A percentile compares a stretch with the other conserved stretches of the same genome.
phyloP scores from a whole-genome alignment of 2,797 vertebrate genomes.

The Glossophaga mutica region DNA sequence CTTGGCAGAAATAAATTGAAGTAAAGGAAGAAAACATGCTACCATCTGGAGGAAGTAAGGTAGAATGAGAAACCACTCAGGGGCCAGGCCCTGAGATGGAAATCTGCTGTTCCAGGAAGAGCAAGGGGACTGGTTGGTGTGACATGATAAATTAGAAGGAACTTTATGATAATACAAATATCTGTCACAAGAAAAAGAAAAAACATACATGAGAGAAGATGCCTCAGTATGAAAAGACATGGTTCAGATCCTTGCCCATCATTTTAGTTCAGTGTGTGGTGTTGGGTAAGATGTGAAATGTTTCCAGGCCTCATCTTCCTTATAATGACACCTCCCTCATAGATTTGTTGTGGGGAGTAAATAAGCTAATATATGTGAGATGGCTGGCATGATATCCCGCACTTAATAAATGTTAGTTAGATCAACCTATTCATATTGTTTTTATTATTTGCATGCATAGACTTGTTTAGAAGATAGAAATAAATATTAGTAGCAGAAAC shows the following conservation, averaged over 20 bases:
- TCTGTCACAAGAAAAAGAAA: background rate
- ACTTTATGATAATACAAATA: background rate
- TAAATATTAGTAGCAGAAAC: background rate
- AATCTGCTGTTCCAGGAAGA: background rate
- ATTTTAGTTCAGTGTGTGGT: background rate
- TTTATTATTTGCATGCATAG: background rate
- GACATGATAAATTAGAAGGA: background rate
- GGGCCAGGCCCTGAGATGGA: background rate
- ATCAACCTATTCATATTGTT: background rate
- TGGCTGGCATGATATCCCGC: background rate
- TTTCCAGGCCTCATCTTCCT: background rate
- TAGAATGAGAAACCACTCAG: background rate
- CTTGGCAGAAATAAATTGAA: background rate
- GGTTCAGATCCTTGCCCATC: background rate
- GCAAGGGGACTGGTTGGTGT: background rate
- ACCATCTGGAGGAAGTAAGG: background rate
- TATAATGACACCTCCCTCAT: background rate
- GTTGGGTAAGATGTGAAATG: background rate
- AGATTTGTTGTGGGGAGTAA: background rate
- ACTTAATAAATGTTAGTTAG: background rate
- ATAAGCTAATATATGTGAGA: background rate
- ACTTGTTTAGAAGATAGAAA: background rate
- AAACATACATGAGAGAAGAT: background rate
- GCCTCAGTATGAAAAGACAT: background rate
- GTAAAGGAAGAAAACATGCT: background rate